These are phyloP conservation scores for Habropoda laboriosa DNA, from an alignment of 1,140 invertebrate genomes.

Conservation along the genomic window DNA sequence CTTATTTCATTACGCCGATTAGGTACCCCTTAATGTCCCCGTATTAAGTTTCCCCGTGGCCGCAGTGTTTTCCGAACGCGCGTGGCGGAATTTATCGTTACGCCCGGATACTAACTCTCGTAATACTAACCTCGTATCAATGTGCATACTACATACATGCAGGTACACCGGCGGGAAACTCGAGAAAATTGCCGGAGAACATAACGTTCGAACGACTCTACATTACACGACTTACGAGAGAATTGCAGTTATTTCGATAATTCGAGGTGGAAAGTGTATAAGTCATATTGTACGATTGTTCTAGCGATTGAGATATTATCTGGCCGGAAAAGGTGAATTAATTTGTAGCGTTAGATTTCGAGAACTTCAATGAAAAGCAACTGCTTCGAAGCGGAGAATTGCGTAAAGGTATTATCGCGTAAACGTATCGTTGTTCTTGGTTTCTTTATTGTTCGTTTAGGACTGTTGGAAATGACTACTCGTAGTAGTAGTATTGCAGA, in stretches of 20 bases:
- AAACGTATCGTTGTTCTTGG: no score
- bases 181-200: conserved; percentile 1
- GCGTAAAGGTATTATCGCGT: background rate
- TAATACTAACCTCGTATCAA: conserved; percentile 15
- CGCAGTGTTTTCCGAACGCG: conserved; percentile 13
- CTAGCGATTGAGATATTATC: background rate
- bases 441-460: no score
- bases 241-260: background rate
- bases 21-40: conserved; percentile 4
- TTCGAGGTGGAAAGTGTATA: background rate
- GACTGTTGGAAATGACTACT: no score
- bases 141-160: no score
- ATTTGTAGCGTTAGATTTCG: background rate
- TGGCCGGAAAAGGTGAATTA: background rate
- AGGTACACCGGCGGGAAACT: conserved; percentile 21
- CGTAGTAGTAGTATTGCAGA: no score
- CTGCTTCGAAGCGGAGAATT: background rate
- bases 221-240: background rate
- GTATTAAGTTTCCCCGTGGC: conserved; percentile 15
- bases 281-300: background rate
- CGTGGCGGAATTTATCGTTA: conserved; percentile 24
- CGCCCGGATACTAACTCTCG: background rate
- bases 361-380: background rate
- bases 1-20: conserved; percentile 41
- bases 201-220: background rate